Evolutionary conservation across 2,888 invertebrate species (phyloP), one percentile per base, ranked within the genome.

Genomic region (Brenthis hecate): DNA sequence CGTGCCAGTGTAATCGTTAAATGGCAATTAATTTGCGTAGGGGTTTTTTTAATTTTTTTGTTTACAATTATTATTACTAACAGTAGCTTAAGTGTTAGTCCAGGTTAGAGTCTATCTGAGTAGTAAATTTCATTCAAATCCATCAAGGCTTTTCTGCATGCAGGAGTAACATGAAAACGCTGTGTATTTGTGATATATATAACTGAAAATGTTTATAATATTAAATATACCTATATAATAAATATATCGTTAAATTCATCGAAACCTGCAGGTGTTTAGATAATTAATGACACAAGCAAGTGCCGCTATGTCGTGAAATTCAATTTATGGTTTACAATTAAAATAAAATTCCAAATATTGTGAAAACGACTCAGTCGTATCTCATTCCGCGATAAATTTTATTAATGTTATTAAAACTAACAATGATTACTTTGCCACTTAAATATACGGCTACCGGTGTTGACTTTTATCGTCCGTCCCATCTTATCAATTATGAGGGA

Each of bases 371-470:
- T 68, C 50, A 58, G 65, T 71, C 54, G 19, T 48, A 56, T 48
- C 67, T 65, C 56, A 53, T 67, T 62, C 47, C 28, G 14, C 16
- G 60, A 67, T 71, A 68, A 67, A 68, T 65, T 71, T 71, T 68
- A 71, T 71, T 65, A 57, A 68, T 57, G 57, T 62, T 55, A 56
- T 62, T 65, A 65, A 62, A 19, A 28, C 58, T 28, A 60, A 66
- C 47, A 65, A 70, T 70, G 53, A 54, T 61, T 69, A 62, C 28
- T 62, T 62, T 60, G 55, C 63, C 66, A 63, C 58, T 66, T 70
- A 64, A 57, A 54, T 58, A 58, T 63, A 62, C 53, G 14, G 71
- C 73, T 73, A 70, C 73, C 67, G 73, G 73, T 73, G 65, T 73
- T 73, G 56, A 54, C 56, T 62, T 66, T 66, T 68, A 63, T 65